Evolutionary conservation across 2,888 invertebrate genomes (phyloP), one percentile per base, ranked within the genome.

Genomic region (Nemoura dubitans): DNA sequence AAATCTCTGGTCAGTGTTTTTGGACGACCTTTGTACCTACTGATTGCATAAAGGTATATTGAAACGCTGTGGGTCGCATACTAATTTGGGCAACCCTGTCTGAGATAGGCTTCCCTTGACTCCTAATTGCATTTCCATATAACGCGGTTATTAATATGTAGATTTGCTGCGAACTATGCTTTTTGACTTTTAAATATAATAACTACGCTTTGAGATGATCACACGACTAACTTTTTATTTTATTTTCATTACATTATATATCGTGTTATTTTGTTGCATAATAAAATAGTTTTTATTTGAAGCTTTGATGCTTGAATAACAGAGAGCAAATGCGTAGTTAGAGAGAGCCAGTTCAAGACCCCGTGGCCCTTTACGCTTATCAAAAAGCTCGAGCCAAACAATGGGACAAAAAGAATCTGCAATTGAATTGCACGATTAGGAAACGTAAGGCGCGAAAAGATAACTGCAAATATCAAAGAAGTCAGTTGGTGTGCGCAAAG

Each of bases 41-140:
- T 36, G 36, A 36, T 36, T 36, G 10, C 36, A 36, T 21, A 59
- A 59, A 59, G 59, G 14, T 59, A 1, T 59, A 59, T 21, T 59
- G 59, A 59, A 59, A 59, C 21, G 59, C 21, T 59, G 21, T 59
- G 59, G 1, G 59, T 21, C 16, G 59, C 59, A 59, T 59, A 59
- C 59, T 7, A 59, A 59, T 59, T 59, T 59, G 78, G 10, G 7
- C 78, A 78, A 21, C 28, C 28, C 78, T 78, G 28, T 26, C 78
- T 28, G 14, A 28, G 28, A 78, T 28, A 14, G 78, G 36, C 78
- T 26, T 78, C 27, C 26, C 78, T 78, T 27, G 7, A 25, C 7
- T 27, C 88, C 89, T 92, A 92, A 92, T 92, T 92, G 91, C 92
- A 92, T 92, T 92, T 91, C 91, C 92, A 92, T 92, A 92, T 92